phyloP scores from a whole-genome alignment of 2,888 invertebrate species.

The Coelinius sp. region DNA sequence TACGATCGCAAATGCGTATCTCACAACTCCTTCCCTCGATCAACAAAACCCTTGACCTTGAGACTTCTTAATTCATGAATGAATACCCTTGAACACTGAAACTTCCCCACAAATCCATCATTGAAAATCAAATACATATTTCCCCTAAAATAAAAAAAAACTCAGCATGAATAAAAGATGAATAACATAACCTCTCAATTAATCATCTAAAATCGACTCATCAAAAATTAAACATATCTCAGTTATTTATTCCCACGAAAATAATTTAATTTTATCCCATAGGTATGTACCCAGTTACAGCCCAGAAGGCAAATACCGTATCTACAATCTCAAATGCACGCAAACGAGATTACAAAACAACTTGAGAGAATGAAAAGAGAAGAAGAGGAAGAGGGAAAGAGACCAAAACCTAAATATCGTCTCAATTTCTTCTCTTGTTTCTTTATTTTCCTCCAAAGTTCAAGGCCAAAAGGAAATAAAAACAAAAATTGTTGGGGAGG shows the following conservation, averaged over 20 bases:
- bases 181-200: constrained; percentile 1
- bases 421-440: background rate
- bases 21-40: constrained; percentile 11
- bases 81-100: too few species aligned
- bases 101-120: too few species aligned
- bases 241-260: background rate
- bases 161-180: background rate
- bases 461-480: background rate
- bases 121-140: too few species aligned
- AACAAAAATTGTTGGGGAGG: background rate
- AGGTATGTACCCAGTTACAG: background rate
- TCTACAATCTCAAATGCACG: background rate
- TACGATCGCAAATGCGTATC: constrained; percentile 17
- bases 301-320: background rate
- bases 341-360: background rate
- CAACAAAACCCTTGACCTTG: constrained; percentile 18
- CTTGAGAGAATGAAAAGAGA: background rate
- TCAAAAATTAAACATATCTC: background rate
- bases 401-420: background rate
- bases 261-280: background rate
- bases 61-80: constrained; percentile 6
- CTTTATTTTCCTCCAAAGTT: background rate
- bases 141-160: too few species aligned
- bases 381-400: too few species aligned
- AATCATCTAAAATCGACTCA: background rate